phyloP scores from a whole-genome alignment of 1,140 invertebrate species.

The Lordiphosa mommai region DNA sequence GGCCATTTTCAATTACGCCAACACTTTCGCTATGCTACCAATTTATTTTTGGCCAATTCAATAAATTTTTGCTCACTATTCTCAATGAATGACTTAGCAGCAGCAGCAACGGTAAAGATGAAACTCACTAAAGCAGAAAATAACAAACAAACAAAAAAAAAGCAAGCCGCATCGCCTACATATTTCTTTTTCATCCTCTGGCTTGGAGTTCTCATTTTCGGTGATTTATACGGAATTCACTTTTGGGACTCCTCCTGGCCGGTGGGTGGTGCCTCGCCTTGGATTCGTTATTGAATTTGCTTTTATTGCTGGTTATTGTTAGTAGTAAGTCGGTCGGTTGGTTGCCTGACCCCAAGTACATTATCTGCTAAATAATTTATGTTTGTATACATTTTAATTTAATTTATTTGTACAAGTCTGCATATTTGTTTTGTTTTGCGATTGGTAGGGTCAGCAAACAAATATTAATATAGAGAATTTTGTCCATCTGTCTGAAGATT shows the following conservation, averaged over 20 bases:
- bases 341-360: conserved; percentile 47
- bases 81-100: neutral
- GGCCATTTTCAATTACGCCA: conserved; percentile 3
- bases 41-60: conserved; percentile 37
- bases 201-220: conserved; percentile 38
- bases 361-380: conserved; percentile 77
- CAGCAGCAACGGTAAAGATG: conserved; percentile 14
- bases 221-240: conserved; percentile 66
- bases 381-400: conserved; percentile 77
- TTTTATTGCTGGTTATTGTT: conserved; percentile 72
- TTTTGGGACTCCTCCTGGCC: conserved; percentile 28
- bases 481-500: neutral
- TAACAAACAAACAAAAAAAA: conserved; percentile 39
- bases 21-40: conserved; percentile 9
- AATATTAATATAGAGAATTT: conserved; percentile 10
- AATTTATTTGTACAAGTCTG: conserved; percentile 63
- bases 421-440: conserved; percentile 52
- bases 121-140: conserved; percentile 43
- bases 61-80: conserved; percentile 32
- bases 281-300: conserved; percentile 54
- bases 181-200: conserved; percentile 25
- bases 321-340: conserved; percentile 15
- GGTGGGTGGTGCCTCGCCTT: conserved; percentile 4
- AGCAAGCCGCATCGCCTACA: conserved; percentile 4
- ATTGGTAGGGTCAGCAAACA: conserved; percentile 33